Evolutionary conservation across 2,797 vertebrate genomes (phyloP).

Genomic region (Iguana delicatissima): DNA sequence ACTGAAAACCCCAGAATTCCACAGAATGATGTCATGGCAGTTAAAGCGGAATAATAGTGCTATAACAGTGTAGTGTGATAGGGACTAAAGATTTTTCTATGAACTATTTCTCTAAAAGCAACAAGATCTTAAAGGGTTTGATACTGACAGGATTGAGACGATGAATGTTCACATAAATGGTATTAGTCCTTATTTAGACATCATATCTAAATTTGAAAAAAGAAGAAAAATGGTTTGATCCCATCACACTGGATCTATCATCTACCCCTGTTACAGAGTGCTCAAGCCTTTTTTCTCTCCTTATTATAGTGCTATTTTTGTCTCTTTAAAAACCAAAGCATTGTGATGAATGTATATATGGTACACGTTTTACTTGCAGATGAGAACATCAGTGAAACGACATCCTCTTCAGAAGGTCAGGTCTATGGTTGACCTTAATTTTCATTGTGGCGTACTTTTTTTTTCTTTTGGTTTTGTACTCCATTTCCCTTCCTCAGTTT

Average conservation of each 20-base stretch:
- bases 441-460: slow-evolving; percentile 68
- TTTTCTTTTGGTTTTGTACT: slow-evolving; percentile 13
- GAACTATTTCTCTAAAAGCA: slow-evolving; percentile 6
- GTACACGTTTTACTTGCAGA: slow-evolving; percentile 73
- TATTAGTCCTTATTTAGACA: slow-evolving; percentile 37
- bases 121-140: not conserved
- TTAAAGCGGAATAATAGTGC: no score
- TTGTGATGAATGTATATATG: slow-evolving; percentile 67
- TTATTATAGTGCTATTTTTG: slow-evolving; percentile 14
- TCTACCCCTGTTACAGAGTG: not conserved
- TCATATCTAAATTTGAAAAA: not conserved
- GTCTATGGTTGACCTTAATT: slow-evolving; percentile 74
- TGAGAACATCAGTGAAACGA: slow-evolving; percentile 75
- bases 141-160: not conserved
- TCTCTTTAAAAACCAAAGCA: slow-evolving; percentile 33
- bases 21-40: no score
- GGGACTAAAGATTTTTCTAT: not conserved
- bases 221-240: not conserved
- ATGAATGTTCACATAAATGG: not conserved
- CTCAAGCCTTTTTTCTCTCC: not conserved
- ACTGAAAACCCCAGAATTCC: no score
- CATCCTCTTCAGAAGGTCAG: slow-evolving; percentile 80
- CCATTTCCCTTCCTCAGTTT: slow-evolving; percentile 32
- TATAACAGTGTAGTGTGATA: no score
- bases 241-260: slow-evolving; percentile 14